Percentiles rank a stretch among this genome's conserved stretches.
These are phyloP conservation scores for Eupleurogrammus muticus DNA, from an alignment of 2,797 vertebrate species.

Conservation along the genomic window DNA sequence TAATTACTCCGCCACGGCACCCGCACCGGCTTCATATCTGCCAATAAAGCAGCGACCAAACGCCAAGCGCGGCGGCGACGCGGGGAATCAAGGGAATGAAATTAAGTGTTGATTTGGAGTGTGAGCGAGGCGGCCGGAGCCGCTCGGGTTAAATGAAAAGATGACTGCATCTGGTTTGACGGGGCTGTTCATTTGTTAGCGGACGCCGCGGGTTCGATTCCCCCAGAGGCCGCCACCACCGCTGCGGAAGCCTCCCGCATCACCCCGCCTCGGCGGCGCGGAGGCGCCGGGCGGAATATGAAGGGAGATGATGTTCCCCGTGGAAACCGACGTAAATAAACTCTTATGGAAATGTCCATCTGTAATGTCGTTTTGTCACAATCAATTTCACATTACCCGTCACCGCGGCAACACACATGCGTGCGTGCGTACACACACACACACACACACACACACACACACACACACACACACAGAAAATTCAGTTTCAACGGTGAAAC, in stretches of 20 bases:
- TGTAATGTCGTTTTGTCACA: constrained; percentile 77
- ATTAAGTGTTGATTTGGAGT: constrained; percentile 61
- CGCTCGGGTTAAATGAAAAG: constrained; percentile 67
- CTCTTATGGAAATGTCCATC: constrained; percentile 72
- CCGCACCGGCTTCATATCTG: constrained; percentile 55
- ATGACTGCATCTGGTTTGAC: constrained; percentile 54
- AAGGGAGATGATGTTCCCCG: constrained; percentile 61
- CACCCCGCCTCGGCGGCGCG: constrained; percentile 37
- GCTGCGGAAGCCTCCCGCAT: constrained; percentile 10
- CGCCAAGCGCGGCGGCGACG: background rate
- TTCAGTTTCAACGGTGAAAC: constrained; percentile 61
- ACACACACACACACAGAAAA: constrained; percentile 23
- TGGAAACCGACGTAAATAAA: constrained; percentile 66
- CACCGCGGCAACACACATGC: constrained; percentile 47
- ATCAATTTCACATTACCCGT: constrained; percentile 80
- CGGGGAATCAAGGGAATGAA: constrained; percentile 68
- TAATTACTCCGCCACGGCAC: constrained; percentile 48
- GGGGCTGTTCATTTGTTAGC: constrained; percentile 76
- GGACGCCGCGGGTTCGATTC: constrained; percentile 63
- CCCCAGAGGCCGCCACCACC: constrained; percentile 50
- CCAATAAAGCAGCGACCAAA: constrained; percentile 59
- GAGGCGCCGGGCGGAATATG: constrained; percentile 47
- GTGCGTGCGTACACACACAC: background rate
- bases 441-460: constrained; percentile 15
- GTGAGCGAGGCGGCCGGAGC: constrained; percentile 30